Evolutionary conservation across 2,797 vertebrate species (phyloP).

Genomic region (Lagodon rhomboides): DNA sequence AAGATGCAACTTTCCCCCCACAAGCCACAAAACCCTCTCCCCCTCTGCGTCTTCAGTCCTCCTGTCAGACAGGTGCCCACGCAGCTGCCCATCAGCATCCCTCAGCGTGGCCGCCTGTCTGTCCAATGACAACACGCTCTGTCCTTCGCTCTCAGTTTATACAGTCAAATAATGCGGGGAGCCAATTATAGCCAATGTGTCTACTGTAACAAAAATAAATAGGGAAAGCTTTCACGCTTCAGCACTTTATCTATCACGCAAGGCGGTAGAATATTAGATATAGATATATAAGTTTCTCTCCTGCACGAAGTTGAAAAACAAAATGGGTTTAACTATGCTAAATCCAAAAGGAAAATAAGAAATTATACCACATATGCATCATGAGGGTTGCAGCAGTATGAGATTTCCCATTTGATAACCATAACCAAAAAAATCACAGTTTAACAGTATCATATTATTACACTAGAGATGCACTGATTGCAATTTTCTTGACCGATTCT

Average conservation of each 20-base stretch:
- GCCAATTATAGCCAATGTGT: conserved; percentile 48
- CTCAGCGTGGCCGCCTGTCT: conserved; percentile 63
- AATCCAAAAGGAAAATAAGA: conserved; percentile 19
- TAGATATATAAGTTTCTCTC: conserved; percentile 4
- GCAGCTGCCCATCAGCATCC: conserved; percentile 83
- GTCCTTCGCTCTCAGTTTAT: conserved; percentile 63
- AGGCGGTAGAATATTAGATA: not conserved
- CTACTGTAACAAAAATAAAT: conserved; percentile 39
- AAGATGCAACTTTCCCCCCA: conserved; percentile 78
- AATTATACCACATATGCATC: too few relatives aligned
- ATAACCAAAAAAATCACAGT: too few relatives aligned
- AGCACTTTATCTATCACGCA: conserved; percentile 4
- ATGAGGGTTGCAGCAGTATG: too few relatives aligned
- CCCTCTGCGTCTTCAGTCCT: conserved; percentile 54
- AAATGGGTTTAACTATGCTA: conserved; percentile 11
- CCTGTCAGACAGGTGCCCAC: conserved; percentile 84
- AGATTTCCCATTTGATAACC: too few relatives aligned
- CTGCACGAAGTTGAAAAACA: conserved; percentile 14
- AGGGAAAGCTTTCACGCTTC: conserved; percentile 25
- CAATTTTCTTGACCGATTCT: too few relatives aligned
- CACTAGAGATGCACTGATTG: too few relatives aligned
- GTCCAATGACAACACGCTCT: conserved; percentile 63
- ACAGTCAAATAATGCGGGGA: conserved; percentile 53
- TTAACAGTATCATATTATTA: too few relatives aligned
- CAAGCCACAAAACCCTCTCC: conserved; percentile 60